Percentiles rank a stretch among this genome's conserved stretches.
These are phyloP conservation scores for Hydractinia symbiolongicarpus DNA, from an alignment of 30 jellyfish, hydroid and myxozoan genomes.

Conservation along the genomic window DNA sequence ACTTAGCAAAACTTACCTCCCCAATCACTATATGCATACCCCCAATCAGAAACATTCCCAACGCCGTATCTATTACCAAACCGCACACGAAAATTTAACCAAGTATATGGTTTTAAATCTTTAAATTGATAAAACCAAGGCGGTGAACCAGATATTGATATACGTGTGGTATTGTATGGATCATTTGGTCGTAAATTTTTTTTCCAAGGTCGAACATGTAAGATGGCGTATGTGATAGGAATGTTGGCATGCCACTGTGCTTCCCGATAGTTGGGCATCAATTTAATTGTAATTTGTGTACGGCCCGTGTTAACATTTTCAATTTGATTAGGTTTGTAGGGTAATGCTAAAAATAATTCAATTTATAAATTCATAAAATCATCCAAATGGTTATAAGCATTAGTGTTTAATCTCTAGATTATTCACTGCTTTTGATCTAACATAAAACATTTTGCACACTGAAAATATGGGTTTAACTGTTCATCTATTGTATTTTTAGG, in stretches of 20 bases:
- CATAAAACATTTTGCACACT: no score
- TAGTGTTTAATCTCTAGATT: neutral
- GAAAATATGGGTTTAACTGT: no score
- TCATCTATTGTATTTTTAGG: no score
- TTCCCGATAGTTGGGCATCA: conserved; percentile 12
- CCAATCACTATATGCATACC: conserved; percentile 11
- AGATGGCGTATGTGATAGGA: conserved; percentile 23
- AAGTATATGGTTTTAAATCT: conserved; percentile 33
- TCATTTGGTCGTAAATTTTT: neutral
- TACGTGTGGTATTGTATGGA: neutral
- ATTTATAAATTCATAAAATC: neutral
- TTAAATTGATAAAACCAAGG: conserved; percentile 27
- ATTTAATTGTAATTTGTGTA: conserved; percentile 18
- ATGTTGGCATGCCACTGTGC: conserved; percentile 28
- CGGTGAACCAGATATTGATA: conserved; percentile 18
- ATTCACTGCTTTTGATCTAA: neutral
- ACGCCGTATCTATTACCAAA: conserved; percentile 32
- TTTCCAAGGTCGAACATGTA: conserved; percentile 11
- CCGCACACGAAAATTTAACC: conserved; percentile 26
- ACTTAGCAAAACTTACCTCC: conserved; percentile 10
- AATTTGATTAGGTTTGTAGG: conserved; percentile 23
- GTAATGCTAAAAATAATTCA: conserved; percentile 8
- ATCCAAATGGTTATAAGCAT: neutral
- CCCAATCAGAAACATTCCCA: conserved; percentile 32
- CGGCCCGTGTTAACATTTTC: neutral